Evolutionary conservation across 2,113 vertebrate species (phyloP).

Genomic region (Sitta europaea): DNA sequence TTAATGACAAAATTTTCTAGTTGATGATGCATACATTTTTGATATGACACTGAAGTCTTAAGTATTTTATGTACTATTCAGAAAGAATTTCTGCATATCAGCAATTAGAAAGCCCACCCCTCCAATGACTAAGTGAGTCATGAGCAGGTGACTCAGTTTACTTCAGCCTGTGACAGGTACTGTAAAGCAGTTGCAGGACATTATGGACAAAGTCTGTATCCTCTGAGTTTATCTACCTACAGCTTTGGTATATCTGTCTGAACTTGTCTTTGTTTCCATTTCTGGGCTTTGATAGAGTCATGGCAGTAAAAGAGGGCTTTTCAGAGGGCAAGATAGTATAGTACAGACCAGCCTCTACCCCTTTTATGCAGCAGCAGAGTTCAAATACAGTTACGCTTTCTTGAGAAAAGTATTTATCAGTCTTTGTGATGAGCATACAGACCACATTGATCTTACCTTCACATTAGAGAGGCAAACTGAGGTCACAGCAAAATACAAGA

Average conservation of each 20-base stretch:
- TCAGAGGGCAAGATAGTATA: not conserved
- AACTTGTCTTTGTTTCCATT: not conserved
- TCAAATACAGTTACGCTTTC: not conserved
- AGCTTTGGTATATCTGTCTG: not conserved
- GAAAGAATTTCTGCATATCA: not conserved
- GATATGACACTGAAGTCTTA: not conserved
- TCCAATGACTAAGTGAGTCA: not conserved
- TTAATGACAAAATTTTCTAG: not conserved
- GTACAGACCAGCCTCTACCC: not conserved
- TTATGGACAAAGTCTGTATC: not conserved
- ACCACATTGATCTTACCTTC: not conserved
- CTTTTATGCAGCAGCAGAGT: not conserved
- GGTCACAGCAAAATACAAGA: not conserved
- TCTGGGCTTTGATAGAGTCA: not conserved
- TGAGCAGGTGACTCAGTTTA: not conserved
- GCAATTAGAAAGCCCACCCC: not conserved
- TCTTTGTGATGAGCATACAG: fast-evolving
- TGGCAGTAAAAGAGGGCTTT: not conserved
- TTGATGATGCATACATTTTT: not conserved
- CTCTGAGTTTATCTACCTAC: not conserved
- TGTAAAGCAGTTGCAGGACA: not conserved
- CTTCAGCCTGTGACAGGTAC: not conserved
- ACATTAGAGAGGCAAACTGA: not conserved
- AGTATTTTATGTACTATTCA: not conserved
- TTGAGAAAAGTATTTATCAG: not conserved